Conservation (phyloP, 2,113 vertebrate species). For the Pteronura brasiliensis region DNA sequence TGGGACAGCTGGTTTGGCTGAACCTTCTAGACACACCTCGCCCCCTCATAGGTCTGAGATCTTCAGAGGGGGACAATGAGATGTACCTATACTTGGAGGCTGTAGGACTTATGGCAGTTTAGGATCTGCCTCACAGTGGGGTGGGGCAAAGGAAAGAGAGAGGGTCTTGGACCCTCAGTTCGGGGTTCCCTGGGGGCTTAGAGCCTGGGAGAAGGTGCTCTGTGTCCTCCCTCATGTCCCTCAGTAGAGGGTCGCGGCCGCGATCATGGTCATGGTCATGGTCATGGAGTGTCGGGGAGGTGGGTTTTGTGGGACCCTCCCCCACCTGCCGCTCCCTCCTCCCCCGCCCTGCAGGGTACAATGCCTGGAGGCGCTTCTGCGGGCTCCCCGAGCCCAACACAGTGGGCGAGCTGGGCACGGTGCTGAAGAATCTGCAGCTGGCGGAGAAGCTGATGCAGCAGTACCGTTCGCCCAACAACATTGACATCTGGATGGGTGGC, state of each 20-base stretch:
- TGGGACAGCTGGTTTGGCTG: background rate
- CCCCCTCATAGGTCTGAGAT: background rate
- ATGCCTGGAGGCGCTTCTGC: conserved; percentile 87
- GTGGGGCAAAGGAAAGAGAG: background rate
- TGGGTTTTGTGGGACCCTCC: background rate
- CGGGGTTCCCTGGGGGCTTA: background rate
- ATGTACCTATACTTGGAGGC: background rate
- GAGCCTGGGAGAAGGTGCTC: background rate
- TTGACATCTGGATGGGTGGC: conserved; percentile 91
- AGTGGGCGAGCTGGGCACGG: conserved; percentile 80
- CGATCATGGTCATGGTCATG: too few relatives aligned
- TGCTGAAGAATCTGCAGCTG: conserved; percentile 82
- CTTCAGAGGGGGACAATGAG: background rate
- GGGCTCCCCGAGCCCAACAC: conserved; percentile 85
- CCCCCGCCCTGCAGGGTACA: conserved; percentile 82
- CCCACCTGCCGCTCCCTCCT: background rate
- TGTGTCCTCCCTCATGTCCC: too few relatives aligned
- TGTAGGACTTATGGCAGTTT: background rate
- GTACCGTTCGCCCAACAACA: conserved; percentile 87
- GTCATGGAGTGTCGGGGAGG: background rate
- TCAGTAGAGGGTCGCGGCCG: too few relatives aligned
- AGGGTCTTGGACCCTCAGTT: background rate
- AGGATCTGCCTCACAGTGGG: background rate
- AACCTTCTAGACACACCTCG: background rate
- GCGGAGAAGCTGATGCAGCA: conserved; percentile 85